These are phyloP conservation scores for Andricus grossulariae DNA, from an alignment of 1,140 invertebrate species.

Conservation along the genomic window DNA sequence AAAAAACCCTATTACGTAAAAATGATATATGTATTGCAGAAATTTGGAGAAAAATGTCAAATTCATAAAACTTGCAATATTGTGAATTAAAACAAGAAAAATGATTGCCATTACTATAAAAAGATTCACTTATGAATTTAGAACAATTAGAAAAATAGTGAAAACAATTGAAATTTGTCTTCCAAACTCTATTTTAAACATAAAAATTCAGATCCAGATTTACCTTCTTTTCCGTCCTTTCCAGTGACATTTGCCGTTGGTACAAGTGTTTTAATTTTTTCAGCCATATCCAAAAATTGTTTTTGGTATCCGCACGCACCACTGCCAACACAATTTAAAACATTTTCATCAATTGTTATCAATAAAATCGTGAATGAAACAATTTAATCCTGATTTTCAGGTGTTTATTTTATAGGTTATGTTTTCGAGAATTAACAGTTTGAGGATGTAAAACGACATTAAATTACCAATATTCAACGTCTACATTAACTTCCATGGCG, in stretches of 20 bases:
- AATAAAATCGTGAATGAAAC: no score
- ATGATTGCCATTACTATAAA: neutral
- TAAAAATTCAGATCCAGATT: neutral
- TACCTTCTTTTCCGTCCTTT: constrained; percentile 77
- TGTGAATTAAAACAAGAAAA: neutral
- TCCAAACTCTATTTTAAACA: neutral
- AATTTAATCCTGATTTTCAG: no score
- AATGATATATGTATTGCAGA: no score
- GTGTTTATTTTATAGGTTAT: constrained; percentile 18
- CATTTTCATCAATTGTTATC: neutral
- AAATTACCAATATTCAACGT: constrained; percentile 75
- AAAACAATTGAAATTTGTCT: constrained; percentile 23
- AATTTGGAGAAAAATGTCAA: no score
- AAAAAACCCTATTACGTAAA: no score
- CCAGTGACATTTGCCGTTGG: constrained; percentile 77
- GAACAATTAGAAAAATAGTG: constrained; percentile 13
- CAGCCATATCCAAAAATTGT: constrained; percentile 78
- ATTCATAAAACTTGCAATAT: no score
- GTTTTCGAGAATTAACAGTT: neutral
- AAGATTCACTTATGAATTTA: constrained; percentile 12
- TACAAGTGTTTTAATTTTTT: constrained; percentile 75
- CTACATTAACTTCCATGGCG: constrained; percentile 60
- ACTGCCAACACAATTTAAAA: constrained; percentile 65
- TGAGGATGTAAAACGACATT: neutral
- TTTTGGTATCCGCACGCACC: constrained; percentile 80